phyloP scores from a whole-genome alignment of 2,113 vertebrate species.

The Rhinoderma darwinii region DNA sequence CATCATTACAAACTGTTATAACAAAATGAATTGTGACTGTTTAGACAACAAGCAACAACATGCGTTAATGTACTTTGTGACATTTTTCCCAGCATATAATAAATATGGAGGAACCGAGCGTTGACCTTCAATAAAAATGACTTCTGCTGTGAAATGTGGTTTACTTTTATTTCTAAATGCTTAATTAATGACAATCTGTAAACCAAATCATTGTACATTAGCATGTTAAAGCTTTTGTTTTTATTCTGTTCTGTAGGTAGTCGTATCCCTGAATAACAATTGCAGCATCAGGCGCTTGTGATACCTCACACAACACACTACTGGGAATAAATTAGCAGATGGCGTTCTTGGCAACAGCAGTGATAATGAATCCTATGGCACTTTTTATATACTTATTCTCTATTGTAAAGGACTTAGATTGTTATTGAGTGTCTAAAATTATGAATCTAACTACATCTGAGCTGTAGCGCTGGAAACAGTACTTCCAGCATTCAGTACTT shows the following conservation, averaged over 20 bases:
- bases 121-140: conserved; percentile 36
- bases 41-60: neutral
- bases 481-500: conserved; percentile 1
- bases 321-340: conserved; percentile 58
- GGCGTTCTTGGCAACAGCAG: conserved; percentile 53
- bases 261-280: conserved; percentile 48
- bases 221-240: conserved; percentile 42
- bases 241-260: conserved; percentile 42
- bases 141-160: neutral
- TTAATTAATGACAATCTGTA: conserved; percentile 31
- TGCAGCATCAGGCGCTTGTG: conserved; percentile 33
- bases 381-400: conserved; percentile 40
- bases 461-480: neutral
- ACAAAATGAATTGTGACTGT: neutral
- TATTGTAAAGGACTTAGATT: conserved; percentile 23
- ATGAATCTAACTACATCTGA: conserved; percentile 20
- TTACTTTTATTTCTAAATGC: neutral
- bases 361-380: conserved; percentile 47
- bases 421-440: conserved; percentile 44
- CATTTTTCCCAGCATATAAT: neutral
- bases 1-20: neutral
- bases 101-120: neutral
- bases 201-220: conserved; percentile 14
- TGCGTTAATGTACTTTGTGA: neutral
- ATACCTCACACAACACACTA: conserved; percentile 39